These are phyloP conservation scores for Amorpha juglandis DNA, from an alignment of 2,888 invertebrate genomes.

Conservation along the genomic window DNA sequence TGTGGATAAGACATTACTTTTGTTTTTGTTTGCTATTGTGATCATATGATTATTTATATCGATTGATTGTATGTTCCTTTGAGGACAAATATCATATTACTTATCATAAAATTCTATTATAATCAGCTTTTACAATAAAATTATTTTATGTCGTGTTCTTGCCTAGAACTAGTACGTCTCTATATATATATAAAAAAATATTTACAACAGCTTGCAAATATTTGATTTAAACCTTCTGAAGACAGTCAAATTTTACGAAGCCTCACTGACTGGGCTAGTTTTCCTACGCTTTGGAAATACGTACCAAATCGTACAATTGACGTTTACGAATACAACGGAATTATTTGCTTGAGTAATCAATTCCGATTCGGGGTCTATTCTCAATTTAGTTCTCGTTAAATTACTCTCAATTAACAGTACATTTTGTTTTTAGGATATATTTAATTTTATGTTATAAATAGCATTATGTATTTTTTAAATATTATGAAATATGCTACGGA, in stretches of 20 bases:
- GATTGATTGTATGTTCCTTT: too few species aligned
- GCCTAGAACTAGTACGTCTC: background rate
- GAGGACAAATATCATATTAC: too few species aligned
- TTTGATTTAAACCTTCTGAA: conserved; percentile 3
- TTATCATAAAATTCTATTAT: too few species aligned
- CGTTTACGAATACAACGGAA: conserved; percentile 31
- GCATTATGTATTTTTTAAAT: too few species aligned
- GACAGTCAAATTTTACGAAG: background rate
- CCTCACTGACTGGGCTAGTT: conserved; percentile 35
- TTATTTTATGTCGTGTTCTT: too few species aligned
- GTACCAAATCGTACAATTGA: conserved; percentile 32
- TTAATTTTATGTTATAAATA: too few species aligned
- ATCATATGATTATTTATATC: too few species aligned
- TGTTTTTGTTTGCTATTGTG: background rate
- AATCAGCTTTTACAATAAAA: too few species aligned
- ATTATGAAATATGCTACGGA: too few species aligned
- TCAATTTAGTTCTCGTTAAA: conserved; percentile 1
- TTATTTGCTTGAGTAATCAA: conserved; percentile 32
- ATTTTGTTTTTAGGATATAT: background rate
- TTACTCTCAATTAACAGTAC: background rate
- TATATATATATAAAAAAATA: background rate
- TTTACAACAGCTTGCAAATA: background rate
- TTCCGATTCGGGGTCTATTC: conserved; percentile 28
- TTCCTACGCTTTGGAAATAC: conserved; percentile 40
- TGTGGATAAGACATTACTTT: background rate